These are phyloP conservation scores for Notolabrus celidotus DNA, from an alignment of 2,797 vertebrate genomes.

Conservation along the genomic window DNA sequence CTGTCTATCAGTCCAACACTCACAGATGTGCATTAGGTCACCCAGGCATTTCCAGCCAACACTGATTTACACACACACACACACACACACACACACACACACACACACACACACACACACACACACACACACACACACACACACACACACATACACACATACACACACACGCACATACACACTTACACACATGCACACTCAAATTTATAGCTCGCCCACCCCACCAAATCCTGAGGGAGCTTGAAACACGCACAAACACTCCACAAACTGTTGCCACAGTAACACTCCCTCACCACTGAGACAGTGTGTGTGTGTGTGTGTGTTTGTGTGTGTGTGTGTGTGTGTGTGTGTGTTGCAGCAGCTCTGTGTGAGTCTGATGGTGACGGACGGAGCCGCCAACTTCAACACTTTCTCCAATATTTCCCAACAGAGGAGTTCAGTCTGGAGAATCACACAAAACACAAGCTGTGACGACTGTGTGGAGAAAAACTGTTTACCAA, in stretches of 20 bases:
- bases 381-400: slow-evolving; percentile 10
- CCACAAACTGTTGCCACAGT: slow-evolving; percentile 62
- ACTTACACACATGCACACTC: slow-evolving; percentile 17
- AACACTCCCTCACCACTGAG: slow-evolving; percentile 62
- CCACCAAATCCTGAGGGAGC: slow-evolving; percentile 52
- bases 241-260: slow-evolving; percentile 69
- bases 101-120: slow-evolving; percentile 23
- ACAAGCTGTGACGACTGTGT: no score
- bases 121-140: slow-evolving; percentile 13
- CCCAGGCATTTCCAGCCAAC: slow-evolving; percentile 66
- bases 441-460: background rate
- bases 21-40: slow-evolving; percentile 80
- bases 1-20: slow-evolving; percentile 51
- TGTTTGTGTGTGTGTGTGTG: background rate
- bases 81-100: slow-evolving; percentile 17
- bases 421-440: slow-evolving; percentile 19
- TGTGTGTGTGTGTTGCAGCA: background rate
- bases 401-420: slow-evolving; percentile 23
- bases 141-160: slow-evolving; percentile 25
- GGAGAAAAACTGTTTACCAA: no score
- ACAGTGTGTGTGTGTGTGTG: slow-evolving; percentile 32
- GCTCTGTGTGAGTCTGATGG: slow-evolving; percentile 34
- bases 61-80: slow-evolving; percentile 53
- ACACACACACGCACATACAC: slow-evolving; percentile 21
- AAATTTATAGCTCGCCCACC: slow-evolving; percentile 3